Evolutionary conservation across 2,797 vertebrate species (phyloP), one percentile per base, ranked within the genome.

Genomic region (Danio aesculapii): DNA sequence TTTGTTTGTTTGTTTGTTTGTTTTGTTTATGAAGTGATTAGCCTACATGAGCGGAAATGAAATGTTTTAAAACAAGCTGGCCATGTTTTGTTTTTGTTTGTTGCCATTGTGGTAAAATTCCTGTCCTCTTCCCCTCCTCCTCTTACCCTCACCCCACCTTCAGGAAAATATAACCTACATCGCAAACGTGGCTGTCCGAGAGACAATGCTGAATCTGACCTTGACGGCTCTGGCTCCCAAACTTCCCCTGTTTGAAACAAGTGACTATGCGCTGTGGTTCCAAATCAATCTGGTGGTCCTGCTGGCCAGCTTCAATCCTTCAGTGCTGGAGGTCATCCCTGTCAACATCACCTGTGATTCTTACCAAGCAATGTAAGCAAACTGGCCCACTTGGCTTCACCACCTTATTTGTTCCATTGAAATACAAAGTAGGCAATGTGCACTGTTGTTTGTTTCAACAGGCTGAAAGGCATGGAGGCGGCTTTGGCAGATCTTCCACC

Each of bases 181-280:
- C 17, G 43, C 72, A 4, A 72, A 72, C 0, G 62, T 83, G 53
- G 62, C 19, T 0, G 81, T 89, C 6, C 83, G 86, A 63, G 82
- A 85, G 17, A 72, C 57, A 39, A 79, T 90, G 14, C 66, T 91
- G 6, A 91, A 91, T 53, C 41, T 88, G 52, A 90, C 90, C 55
- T 19, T 90, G 53, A 71, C 6, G 2, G 83, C 76, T 19, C 83
- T 91, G 57, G 61, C 67, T 50, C 86, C 88, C 21, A 57, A 79
- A 58, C 79, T 90, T 4, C n/a, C 77, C 2, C 47, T 9, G 9
- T 61, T 90, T 6, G 21, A 58, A 67, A 11, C 81, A 9, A 73
- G 84, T 11, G 83, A 78, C 58, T 80, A 88, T 7, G 79, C 79
- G 16, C n/a, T 84, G 62, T 91, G 90, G 90, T 90, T 91, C 82